Conservation (phyloP, 2,113 vertebrate species). For the Gorsachius goisagi region DNA sequence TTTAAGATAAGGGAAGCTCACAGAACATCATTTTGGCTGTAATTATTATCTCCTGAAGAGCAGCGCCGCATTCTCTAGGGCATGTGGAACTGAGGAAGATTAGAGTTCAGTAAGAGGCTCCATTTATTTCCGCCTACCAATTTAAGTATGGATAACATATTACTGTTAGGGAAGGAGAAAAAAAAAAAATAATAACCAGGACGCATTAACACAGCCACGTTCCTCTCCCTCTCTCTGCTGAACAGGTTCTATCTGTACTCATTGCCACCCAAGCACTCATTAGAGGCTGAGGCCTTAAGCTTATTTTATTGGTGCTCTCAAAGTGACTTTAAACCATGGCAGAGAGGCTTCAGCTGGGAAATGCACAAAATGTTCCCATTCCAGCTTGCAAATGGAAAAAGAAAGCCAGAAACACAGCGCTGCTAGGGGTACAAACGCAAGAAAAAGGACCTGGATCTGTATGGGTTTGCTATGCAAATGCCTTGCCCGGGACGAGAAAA, state of each 20-base stretch:
- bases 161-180: background rate
- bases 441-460: background rate
- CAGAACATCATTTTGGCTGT: slow-evolving; percentile 34
- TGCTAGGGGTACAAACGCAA: accelerated
- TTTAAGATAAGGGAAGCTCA: slow-evolving; percentile 33
- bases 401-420: background rate
- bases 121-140: slow-evolving; percentile 33
- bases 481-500: background rate
- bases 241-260: background rate
- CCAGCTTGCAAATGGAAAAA: background rate
- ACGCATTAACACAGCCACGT: background rate
- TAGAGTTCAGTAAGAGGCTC: slow-evolving; percentile 36
- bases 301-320: background rate
- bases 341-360: background rate
- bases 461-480: background rate
- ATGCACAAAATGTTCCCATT: background rate
- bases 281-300: background rate
- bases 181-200: background rate
- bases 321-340: background rate
- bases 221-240: background rate
- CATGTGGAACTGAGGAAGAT: slow-evolving; percentile 35
- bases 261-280: background rate
- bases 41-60: slow-evolving; percentile 53
- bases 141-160: slow-evolving; percentile 23
- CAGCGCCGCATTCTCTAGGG: background rate